Conservation (phyloP, 1,140 invertebrate genomes). For the Mizuhopecten yessoensis region DNA sequence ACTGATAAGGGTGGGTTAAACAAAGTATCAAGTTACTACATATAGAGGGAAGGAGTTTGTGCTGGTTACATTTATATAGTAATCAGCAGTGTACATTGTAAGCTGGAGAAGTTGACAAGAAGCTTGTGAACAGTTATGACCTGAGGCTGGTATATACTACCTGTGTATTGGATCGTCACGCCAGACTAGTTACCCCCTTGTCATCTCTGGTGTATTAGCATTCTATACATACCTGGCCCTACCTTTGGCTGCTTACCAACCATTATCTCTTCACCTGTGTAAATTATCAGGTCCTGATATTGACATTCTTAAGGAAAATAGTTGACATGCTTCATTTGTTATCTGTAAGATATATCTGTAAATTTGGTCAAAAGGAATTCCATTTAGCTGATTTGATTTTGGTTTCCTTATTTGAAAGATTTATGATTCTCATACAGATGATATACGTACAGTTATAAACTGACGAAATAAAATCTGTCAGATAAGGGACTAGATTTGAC, state of each 20-base stretch:
- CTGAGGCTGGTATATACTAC: conserved; percentile 25
- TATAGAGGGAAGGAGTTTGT: not conserved
- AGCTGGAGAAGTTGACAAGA: not conserved
- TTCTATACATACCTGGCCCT: conserved; percentile 29
- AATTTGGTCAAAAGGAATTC: not conserved
- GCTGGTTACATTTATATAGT: not conserved
- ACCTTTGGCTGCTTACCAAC: conserved; percentile 30
- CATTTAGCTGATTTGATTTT: not conserved
- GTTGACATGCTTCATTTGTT: conserved; percentile 22
- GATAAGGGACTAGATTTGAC: not conserved
- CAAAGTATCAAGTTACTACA: not conserved
- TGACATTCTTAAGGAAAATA: conserved; percentile 27
- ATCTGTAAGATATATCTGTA: not conserved
- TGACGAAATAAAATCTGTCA: not conserved
- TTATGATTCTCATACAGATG: not conserved
- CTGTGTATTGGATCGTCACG: conserved; percentile 8
- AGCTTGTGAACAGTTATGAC: conserved; percentile 25
- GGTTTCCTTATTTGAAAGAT: not conserved
- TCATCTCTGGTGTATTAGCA: conserved; percentile 26
- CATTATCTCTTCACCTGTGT: conserved; percentile 26
- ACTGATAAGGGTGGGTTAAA: not conserved
- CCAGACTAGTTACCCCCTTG: not conserved
- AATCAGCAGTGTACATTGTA: not conserved
- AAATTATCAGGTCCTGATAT: conserved; percentile 9
- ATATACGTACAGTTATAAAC: not conserved